Base-by-base conservation (phyloP, 2,113 vertebrate genomes). In the Probosciger aterrimus region DNA sequence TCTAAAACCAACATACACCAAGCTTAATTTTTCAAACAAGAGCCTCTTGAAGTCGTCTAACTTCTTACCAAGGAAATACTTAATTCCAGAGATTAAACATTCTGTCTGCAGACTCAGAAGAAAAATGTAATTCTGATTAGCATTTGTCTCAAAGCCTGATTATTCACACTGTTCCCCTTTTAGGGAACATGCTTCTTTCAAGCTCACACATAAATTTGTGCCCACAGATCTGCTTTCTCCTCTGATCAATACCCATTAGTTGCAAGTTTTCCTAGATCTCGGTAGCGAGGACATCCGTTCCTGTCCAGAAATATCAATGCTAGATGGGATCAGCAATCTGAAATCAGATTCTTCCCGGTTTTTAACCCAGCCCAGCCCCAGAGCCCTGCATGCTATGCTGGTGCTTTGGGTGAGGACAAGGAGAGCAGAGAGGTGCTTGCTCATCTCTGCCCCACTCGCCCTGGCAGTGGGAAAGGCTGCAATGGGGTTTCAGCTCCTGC, bases 31-130 rank as follows among this genome's bases (percentile, higher is more conserved):
- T 63, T 92, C 78, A 77, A 49, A 70, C 53, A 78, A 1, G 6
- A 90, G 46, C 31, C 60, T 74, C 93, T 74, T 90, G 73, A 86
- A 95, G 82, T 71, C 23, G 43, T 31, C 79, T 70, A 67, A 82
- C 55, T 88, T 77, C 68, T 92, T 76, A 77, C 68, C 47, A 55
- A 92, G 71, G 95, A 92, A 74, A 92, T 93, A 63, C 31, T 88
- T 94, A 80, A 90, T 95, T 95, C 87, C 73, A 78, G 88, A 86
- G 82, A 93, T 94, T 86, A 88, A 96, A 80, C 43, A 57, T 46
- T 50, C 27, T 67, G 57, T 80, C 78, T 83, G 87, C 82, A 86
- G 79, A 74, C 49, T 87, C 85, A 86, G 71, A 82, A 55, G 82
- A 68, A 91, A 80, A 83, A 90, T 49, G 63, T 43, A 81, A 59